phyloP scores from a whole-genome alignment of 1,140 invertebrate species.

The Oncopeltus fasciatus region DNA sequence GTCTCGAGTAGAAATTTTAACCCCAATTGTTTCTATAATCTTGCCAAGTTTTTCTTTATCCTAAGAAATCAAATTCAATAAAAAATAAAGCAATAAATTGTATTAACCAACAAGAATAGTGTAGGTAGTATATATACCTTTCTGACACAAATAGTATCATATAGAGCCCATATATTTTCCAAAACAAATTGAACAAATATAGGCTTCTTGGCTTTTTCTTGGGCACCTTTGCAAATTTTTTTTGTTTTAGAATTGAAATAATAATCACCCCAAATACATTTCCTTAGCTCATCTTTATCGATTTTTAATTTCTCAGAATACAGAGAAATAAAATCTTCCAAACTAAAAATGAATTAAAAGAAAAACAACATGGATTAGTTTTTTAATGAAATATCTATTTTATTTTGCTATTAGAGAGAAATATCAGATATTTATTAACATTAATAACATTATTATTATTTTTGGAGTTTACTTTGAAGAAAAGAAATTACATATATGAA shows the following conservation, averaged over 20 bases:
- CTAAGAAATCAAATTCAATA: too few species aligned
- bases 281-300: constrained; percentile 33
- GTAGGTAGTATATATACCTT: constrained; percentile 32
- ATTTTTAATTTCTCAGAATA: constrained; percentile 67
- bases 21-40: constrained; percentile 66
- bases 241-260: constrained; percentile 82
- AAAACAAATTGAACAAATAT: constrained; percentile 91
- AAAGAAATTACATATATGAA: too few species aligned
- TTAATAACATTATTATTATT: too few species aligned
- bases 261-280: constrained; percentile 89
- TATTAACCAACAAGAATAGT: background rate
- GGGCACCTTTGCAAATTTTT: constrained; percentile 75
- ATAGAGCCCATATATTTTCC: constrained; percentile 86
- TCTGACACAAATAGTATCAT: constrained; percentile 62
- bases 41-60: constrained; percentile 68
- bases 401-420: too few species aligned
- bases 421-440: too few species aligned
- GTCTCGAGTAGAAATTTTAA: constrained; percentile 65
- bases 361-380: background rate
- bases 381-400: too few species aligned
- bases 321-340: constrained; percentile 74
- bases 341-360: constrained; percentile 28
- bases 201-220: constrained; percentile 87
- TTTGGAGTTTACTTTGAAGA: too few species aligned
- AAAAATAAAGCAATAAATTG: too few species aligned